Conservation (phyloP, 2,797 vertebrate genomes). For the Rhinogobio ventralis region DNA sequence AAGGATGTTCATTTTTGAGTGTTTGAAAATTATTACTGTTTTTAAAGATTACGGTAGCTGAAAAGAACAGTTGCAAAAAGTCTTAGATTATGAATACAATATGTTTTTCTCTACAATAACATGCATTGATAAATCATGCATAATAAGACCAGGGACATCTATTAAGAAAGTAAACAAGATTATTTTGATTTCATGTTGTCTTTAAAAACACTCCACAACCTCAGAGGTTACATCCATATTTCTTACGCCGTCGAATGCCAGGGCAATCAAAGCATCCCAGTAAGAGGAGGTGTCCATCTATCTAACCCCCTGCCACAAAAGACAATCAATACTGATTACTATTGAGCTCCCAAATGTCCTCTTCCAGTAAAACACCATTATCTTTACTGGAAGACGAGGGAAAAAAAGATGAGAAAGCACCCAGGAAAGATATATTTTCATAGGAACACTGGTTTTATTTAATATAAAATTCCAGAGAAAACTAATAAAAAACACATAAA, state of each 20-base stretch:
- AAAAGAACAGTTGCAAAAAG: not conserved
- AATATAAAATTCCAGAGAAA: constrained; percentile 12
- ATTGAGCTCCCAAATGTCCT: constrained; percentile 71
- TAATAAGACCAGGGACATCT: not conserved
- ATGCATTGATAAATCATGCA: not conserved
- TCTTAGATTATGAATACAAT: not conserved
- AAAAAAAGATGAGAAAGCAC: constrained; percentile 44
- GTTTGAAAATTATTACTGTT: not conserved
- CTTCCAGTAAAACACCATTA: constrained; percentile 75
- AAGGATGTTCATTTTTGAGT: not conserved
- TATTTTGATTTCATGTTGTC: constrained; percentile 2
- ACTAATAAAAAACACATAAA: not conserved
- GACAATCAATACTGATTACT: constrained; percentile 79
- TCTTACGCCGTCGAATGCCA: constrained; percentile 26
- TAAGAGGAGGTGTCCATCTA: constrained; percentile 66
- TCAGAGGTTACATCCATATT: constrained; percentile 4
- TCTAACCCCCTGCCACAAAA: constrained; percentile 54
- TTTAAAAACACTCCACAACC: not conserved
- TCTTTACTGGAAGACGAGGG: constrained; percentile 69
- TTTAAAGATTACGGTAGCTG: not conserved
- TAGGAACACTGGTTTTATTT: constrained; percentile 15
- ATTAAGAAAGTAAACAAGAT: constrained; percentile 1
- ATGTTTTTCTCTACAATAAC: not conserved
- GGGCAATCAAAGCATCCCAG: constrained; percentile 62
- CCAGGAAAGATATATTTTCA: constrained; percentile 18